Conservation (phyloP, 2,113 vertebrate species). For the Accipiter cooperii region DNA sequence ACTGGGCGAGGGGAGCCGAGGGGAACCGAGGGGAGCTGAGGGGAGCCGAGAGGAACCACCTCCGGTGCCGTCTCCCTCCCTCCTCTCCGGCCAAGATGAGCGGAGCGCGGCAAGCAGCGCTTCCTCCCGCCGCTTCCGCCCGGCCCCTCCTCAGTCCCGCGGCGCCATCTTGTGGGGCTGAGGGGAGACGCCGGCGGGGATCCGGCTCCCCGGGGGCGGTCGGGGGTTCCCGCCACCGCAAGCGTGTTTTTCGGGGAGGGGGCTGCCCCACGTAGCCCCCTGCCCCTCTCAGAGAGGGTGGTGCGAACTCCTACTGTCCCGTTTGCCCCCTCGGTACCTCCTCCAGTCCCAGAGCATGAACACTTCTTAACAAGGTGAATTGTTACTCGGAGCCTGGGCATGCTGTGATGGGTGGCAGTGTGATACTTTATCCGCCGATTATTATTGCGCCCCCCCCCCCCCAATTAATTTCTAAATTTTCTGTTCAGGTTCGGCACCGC, state of each 20-base stretch:
- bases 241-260: fast-evolving
- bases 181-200: fast-evolving
- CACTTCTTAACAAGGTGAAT: fast-evolving
- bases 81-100: background rate
- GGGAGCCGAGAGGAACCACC: fast-evolving
- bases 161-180: background rate
- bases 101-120: fast-evolving
- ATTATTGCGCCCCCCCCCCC: too few species aligned
- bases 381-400: fast-evolving
- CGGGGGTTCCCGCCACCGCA: fast-evolving
- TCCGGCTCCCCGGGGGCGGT: fast-evolving
- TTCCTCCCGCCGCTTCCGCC: background rate
- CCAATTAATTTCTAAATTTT: background rate
- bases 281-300: fast-evolving
- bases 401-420: fast-evolving
- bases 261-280: fast-evolving
- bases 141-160: background rate
- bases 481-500: background rate
- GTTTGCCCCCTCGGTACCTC: fast-evolving
- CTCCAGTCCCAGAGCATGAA: fast-evolving
- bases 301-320: background rate
- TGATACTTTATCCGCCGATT: background rate
- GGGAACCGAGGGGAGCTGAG: fast-evolving
- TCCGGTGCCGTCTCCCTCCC: fast-evolving
- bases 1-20: fast-evolving